Evolutionary conservation across 2,797 vertebrate species (phyloP).

Genomic region (Tapera naevia): DNA sequence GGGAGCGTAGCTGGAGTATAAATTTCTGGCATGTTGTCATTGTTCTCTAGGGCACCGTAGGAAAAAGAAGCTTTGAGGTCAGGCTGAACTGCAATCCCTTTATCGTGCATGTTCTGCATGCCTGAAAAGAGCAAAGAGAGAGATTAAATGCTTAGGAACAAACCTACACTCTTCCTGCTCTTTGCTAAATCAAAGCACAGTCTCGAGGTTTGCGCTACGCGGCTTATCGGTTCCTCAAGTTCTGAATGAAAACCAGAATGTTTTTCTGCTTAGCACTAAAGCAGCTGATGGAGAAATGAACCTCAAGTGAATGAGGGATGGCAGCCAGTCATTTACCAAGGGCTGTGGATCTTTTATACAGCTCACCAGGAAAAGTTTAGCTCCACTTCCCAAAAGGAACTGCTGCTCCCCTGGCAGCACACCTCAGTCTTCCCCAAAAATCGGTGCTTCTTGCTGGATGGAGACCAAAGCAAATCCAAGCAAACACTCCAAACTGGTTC

Average conservation of each 20-base stretch:
- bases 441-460: not conserved
- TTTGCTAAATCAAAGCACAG: not conserved
- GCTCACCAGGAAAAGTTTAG: not conserved
- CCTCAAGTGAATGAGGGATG: not conserved
- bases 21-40: slow-evolving; percentile 80
- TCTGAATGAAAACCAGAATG: not conserved
- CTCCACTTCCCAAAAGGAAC: not conserved
- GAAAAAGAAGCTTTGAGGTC: slow-evolving; percentile 91
- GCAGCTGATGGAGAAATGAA: not conserved
- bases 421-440: not conserved
- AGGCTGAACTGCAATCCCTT: slow-evolving; percentile 84
- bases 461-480: not conserved
- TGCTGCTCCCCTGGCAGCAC: not conserved
- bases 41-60: slow-evolving; percentile 92
- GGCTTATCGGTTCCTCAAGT: not conserved
- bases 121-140: slow-evolving; percentile 74
- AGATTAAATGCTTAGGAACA: not conserved
- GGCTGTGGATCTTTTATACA: not conserved
- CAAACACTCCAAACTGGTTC: not conserved
- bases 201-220: not conserved
- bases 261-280: not conserved
- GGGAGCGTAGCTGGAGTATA: slow-evolving; percentile 81
- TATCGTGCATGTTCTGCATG: slow-evolving; percentile 90
- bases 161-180: not conserved
- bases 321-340: not conserved